Evolutionary conservation across 2,888 invertebrate genomes (phyloP), one percentile per base, ranked within the genome.

Genomic region (Thysanoteuthis rhombus): DNA sequence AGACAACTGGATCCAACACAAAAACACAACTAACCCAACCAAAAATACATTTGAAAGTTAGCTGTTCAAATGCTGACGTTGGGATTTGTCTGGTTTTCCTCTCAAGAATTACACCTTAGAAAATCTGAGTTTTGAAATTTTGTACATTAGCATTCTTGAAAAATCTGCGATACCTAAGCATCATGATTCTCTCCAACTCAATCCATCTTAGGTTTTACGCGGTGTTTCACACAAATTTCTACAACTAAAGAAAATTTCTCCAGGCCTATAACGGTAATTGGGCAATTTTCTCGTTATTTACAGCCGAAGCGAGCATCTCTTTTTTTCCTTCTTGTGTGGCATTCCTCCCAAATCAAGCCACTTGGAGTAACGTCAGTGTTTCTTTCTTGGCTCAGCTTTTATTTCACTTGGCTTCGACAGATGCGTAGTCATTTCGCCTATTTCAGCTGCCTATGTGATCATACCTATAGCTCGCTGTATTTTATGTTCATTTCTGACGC

Each of bases 221-320:
- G 28, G 58, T 75, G 36, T 75, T 75, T 75, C 75, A 75, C 16
- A 75, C 75, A 75, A 75, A n/a, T 36, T 12, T 75, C n/a, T 16
- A n/a, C 75, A 12, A 19, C 75, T 75, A 75, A 75, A 75, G 75
- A 75, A 75, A 75, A 75, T 75, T 75, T 75, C 75, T 75, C 75
- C 75, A n/a, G 75, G 75, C 75, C 75, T 75, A 75, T 75, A 75
- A 75, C 75, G n/a, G n/a, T 75, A 75, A 75, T 75, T 75, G 75
- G 36, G 75, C 75, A 75, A 75, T 75, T 75, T 75, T n/a, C n/a
- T 12, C n/a, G 75, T 75, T 75, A 75, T 75, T 75, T 75, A 75
- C 75, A n/a, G 75, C n/a, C 75, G n/a, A 75, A 36, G n/a, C 75
- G 36, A 75, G n/a, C 75, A n/a, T 75, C 75, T 75, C 75, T 75